Evolutionary conservation across 2,888 invertebrate genomes (phyloP), one percentile per base, ranked within the genome.

Genomic region (Eugnorisma glareosa): DNA sequence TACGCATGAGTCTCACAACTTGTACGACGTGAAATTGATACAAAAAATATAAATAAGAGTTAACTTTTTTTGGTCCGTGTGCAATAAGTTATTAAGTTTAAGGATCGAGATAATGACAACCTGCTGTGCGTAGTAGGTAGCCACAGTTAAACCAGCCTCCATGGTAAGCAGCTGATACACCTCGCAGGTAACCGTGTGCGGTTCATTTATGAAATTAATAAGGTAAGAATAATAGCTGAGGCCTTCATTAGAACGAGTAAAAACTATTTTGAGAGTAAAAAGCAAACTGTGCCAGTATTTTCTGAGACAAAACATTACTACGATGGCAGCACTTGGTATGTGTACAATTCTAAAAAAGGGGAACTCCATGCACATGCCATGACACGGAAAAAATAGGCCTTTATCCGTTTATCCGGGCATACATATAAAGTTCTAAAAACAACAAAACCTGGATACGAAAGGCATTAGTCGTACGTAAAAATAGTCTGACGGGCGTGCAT

Each of bases 381-480:
- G 31, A 66, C 61, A 48, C 64, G 35, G 24, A 70, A 75, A 74
- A 86, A 78, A 64, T 64, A 61, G 63, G 67, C 68, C 73, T 66
- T 66, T 68, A 67, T 67, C 64, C 77, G 61, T 61, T 57, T 80
- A 66, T 66, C 54, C 59, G 48, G 43, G 57, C 66, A 63, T 63
- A 70, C 61, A 75, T 76, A 81, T 75, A 81, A 83, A 82, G 64
- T 71, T 77, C 73, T 73, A 70, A 79, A 87, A 79, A 79, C 67
- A 59, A 48, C 66, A 79, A 83, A 83, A 84, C 69, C 31, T 76
- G 70, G 64, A 73, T 70, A 75, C 35, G 67, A 64, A 75, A 61
- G 76, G 80, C 86, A 88, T 88, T 88, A 88, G 87, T 75, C 75
- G 72, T 75, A 75, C 77, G 67, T 68, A 81, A 79, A 86, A 82